Percentiles rank a stretch among this genome's conserved stretches.
Conservation (phyloP, 2,113 vertebrate species). For the Rhinoderma darwinii region DNA sequence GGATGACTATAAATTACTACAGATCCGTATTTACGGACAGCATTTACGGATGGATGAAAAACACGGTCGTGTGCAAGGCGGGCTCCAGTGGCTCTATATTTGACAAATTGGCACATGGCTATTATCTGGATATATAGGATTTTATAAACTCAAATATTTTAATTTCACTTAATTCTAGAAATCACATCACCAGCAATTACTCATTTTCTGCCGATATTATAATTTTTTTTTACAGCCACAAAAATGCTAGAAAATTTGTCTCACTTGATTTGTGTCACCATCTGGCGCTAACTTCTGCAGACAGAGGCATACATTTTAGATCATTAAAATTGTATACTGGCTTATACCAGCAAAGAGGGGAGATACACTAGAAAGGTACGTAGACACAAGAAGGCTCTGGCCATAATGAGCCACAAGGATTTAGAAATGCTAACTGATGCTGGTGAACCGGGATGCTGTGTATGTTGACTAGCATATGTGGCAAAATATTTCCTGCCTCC, state of each 20-base stretch:
- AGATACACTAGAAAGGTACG: background rate
- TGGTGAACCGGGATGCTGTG: too few relatives aligned
- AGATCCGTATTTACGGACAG: too few relatives aligned
- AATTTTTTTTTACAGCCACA: conserved; percentile 28
- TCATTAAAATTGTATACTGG: conserved; percentile 10
- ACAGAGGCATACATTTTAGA: conserved; percentile 17
- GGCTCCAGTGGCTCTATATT: background rate
- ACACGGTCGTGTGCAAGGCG: too few relatives aligned
- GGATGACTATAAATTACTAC: too few relatives aligned
- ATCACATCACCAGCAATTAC: conserved; percentile 2
- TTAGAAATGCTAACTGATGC: too few relatives aligned
- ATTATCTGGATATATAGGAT: background rate
- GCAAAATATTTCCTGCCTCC: too few relatives aligned
- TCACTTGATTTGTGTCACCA: conserved; percentile 38
- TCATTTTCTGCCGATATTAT: conserved; percentile 4
- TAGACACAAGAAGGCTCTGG: too few relatives aligned
- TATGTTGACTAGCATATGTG: too few relatives aligned
- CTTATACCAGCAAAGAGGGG: background rate
- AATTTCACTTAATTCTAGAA: background rate
- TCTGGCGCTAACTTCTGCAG: conserved; percentile 12
- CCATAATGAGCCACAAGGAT: too few relatives aligned
- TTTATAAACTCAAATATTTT: background rate
- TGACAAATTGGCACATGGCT: too few relatives aligned
- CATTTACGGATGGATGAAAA: too few relatives aligned
- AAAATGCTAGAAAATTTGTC: conserved; percentile 14